These are phyloP conservation scores for Struthio camelus DNA, from an alignment of 2,113 vertebrate genomes.

Conservation along the genomic window DNA sequence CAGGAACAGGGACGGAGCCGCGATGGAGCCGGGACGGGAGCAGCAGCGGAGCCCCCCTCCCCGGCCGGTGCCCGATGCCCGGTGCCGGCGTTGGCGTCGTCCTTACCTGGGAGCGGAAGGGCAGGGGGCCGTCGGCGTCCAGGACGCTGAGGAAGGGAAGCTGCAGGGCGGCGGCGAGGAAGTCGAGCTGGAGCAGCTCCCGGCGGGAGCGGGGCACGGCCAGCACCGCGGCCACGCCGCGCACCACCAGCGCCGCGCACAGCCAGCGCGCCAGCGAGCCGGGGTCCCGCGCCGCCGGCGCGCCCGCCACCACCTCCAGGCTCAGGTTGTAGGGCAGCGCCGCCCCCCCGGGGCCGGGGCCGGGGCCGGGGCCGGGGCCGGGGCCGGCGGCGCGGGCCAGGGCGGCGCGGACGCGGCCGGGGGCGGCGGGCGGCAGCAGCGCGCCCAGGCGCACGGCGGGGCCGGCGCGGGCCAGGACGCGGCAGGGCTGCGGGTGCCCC, in stretches of 20 bases:
- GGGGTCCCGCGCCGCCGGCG: slow-evolving; percentile 78
- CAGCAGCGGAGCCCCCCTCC: background rate
- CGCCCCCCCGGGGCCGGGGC: background rate
- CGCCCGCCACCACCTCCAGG: slow-evolving; percentile 76
- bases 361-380: background rate
- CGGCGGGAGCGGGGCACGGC: slow-evolving; percentile 86
- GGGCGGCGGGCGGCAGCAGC: slow-evolving; percentile 76
- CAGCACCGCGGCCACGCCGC: slow-evolving; percentile 84
- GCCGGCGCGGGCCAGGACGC: slow-evolving; percentile 74
- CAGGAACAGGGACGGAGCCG: no score
- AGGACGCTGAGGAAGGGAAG: slow-evolving; percentile 88
- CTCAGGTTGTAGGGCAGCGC: slow-evolving; percentile 83
- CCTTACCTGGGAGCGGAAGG: slow-evolving; percentile 83
- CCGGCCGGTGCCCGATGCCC: background rate
- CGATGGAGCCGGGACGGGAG: background rate
- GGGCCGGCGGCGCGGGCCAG: slow-evolving; percentile 61
- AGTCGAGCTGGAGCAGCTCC: slow-evolving; percentile 88
- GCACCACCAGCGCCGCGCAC: slow-evolving; percentile 81
- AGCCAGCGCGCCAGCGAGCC: slow-evolving; percentile 82
- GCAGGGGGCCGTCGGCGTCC: slow-evolving; percentile 79
- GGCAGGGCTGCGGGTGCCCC: slow-evolving; percentile 82
- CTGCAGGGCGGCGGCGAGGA: slow-evolving; percentile 84
- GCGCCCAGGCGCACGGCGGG: slow-evolving; percentile 83
- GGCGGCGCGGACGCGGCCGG: slow-evolving; percentile 73
- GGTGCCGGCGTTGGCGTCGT: background rate